Base-by-base conservation (phyloP, 2,888 invertebrate genomes). In the Bombylius discolor region DNA sequence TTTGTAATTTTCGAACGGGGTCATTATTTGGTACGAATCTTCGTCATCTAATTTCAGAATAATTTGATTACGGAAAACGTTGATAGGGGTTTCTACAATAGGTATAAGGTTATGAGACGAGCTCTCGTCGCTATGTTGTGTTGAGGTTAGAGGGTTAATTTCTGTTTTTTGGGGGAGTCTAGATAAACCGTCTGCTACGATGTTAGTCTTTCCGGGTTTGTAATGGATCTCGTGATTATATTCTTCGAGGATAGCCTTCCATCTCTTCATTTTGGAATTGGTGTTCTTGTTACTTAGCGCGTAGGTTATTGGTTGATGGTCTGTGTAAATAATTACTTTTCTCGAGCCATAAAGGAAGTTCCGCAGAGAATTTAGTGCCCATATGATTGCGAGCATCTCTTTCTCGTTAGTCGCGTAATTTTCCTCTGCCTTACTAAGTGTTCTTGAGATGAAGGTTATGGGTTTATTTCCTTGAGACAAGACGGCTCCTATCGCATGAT, bases 211-310 rank as follows among this genome's bases (percentile, higher is more conserved):
- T n/a, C n/a, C n/a, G n/a, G n/a, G n/a, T n/a, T n/a, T n/a, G n/a
- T n/a, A n/a, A n/a, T n/a, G n/a, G n/a, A n/a, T n/a, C n/a, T n/a
- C 47, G 23, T 45, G 8, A 45, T 45, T 45, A 8, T 45, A 56
- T 32, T 57, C 57, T 36, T 57, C 57, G 1, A 55, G 52, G 11
- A 54, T 57, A 5, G 57, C 33, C 13, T 57, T 57, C 57, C 39
- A 51, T 42, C 52, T 52, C 13, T 52, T 52, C 36, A 52, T 52
- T 33, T 52, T 52, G n/a, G 32, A n/a, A 36, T 52, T 52, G 11
- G 36, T 52, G 23, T 52, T 52, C 42, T 48, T 53, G 36, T 53
- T 53, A 34, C 53, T 53, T 13, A 53, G 23, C 11, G 48, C 53
- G 31, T 53, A 53, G 4, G 53, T 53, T 32, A 53, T 14, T 4